Evolutionary conservation across 2,113 vertebrate species (phyloP), one percentile per base, ranked within the genome.

Genomic region (Rousettus leschenaultii): DNA sequence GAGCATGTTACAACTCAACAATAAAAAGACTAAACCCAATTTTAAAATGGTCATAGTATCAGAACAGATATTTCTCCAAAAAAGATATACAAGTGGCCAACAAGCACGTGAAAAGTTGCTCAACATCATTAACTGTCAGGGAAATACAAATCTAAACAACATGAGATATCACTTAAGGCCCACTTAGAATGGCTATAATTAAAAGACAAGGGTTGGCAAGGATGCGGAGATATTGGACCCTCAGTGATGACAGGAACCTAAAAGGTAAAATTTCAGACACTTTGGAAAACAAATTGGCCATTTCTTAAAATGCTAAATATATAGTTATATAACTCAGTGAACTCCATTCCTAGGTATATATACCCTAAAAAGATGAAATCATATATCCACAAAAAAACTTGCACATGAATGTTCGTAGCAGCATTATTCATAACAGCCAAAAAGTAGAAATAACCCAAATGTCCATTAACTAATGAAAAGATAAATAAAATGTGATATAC

Each of bases 1-100:
- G 55, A 61, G 16, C 30, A 10, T 43, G n/a, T 75, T 59, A 57
- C 7, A 85, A 77, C 6, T 40, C 28, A 89, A 77, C 40, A 86
- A 40, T 57, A n/a, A 71, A 87, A 95, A 86, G 48, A 30, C 9
- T 63, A 61, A 80, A 65, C 21, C 2, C 26, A 89, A 66, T 10
- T 94, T 89, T 18, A 26, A 96, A 74, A 75, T 65, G 59, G 16
- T 7, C 28, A 43, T 92, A 91, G 26, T 38, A 71, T 86, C 19
- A 89, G 33, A 83, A 89, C 22, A 94, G 15, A 88, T 15, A 35
- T 91, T 80, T 96, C 43, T 95, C 28, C 33, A 75, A 71, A 89
- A 66, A 94, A 91, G 33, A 89, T 57, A 70, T 6, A 68, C 14
- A 94, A 95, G 65, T 53, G 38, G 30, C 53, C 33, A 86, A 86